These are phyloP conservation scores for Crotalus helleri DNA, from an alignment of 2,113 vertebrate species.

Conservation along the genomic window DNA sequence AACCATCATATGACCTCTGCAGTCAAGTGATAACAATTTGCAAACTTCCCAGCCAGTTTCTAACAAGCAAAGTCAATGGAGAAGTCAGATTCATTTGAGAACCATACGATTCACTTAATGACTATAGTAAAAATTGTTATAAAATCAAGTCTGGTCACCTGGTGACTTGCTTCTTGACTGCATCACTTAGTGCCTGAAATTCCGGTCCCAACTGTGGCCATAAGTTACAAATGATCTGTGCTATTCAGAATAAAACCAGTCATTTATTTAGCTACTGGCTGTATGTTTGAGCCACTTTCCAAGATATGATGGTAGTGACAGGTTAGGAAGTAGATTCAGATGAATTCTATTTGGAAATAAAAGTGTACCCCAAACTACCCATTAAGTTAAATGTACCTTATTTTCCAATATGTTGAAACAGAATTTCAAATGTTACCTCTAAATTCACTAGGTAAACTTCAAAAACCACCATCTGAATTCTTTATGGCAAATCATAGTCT, in stretches of 20 bases:
- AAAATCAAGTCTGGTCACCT: too few relatives aligned
- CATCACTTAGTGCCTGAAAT: too few relatives aligned
- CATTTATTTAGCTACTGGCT: not conserved
- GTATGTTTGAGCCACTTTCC: not conserved
- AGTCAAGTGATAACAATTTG: too few relatives aligned
- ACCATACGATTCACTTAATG: too few relatives aligned
- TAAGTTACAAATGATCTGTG: too few relatives aligned
- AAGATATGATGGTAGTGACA: not conserved
- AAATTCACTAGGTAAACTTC: not conserved
- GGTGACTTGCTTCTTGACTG: too few relatives aligned
- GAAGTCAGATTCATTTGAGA: too few relatives aligned
- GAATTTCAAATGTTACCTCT: not conserved
- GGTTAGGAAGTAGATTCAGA: not conserved
- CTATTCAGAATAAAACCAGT: not conserved
- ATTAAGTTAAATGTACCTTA: not conserved
- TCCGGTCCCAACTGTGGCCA: too few relatives aligned
- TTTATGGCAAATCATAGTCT: not conserved
- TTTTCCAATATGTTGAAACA: not conserved
- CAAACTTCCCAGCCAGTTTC: too few relatives aligned
- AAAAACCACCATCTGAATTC: not conserved
- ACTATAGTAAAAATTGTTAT: too few relatives aligned
- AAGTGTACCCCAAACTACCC: not conserved
- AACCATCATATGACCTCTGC: too few relatives aligned
- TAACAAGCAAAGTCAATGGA: too few relatives aligned
- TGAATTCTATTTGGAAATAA: not conserved